Base-by-base conservation (phyloP, 2,797 vertebrate genomes). In the Acanthurus tractus region DNA sequence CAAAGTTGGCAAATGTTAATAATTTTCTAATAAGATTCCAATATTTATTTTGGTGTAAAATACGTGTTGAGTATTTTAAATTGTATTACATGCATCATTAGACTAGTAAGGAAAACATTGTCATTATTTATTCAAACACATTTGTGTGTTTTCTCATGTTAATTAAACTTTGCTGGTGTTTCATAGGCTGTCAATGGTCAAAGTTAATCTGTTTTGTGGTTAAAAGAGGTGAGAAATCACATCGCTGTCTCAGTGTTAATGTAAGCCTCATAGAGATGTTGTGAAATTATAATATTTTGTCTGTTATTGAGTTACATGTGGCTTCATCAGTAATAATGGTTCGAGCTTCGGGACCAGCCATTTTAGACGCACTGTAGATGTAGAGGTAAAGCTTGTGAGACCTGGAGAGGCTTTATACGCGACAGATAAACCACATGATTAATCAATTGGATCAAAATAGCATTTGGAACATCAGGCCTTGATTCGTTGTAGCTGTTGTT, bases 21-120 rank as follows among this genome's bases (percentile, higher is more conserved):
- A 67, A 44, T 76, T 84, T 82, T 76, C 8, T 64, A 63, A 74
- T 63, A 61, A 38, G 9, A 76, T 61, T 76, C 48, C 58, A 73
- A 11, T 65, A 36, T 63, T 57, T 12, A 25, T 78, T 71, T 80
- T 12, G 1, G n/a, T 90, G 89, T 90, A 85, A 82, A 86, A 86
- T 77, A 68, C 65, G 6, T 64, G 20, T 46, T 45, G 22, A 64
- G 8, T 57, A 74, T 70, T 67, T 73, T 55, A 6, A 15, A 59
- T 79, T 67, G 38, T 42, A 59, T 70, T 63, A 70, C 48, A 55
- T 44, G 25, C 78, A 78, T 81, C 65, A 73, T 77, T 54, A 53
- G 70, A 73, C 13, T 2, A 48, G 49, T 81, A 12, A 79, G 63
- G 44, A 71, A 71, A 69, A 45, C 7, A 45, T 18, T 34, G 18